Base-by-base conservation (phyloP, 2,113 vertebrate genomes). In the Bubalus kerabau region DNA sequence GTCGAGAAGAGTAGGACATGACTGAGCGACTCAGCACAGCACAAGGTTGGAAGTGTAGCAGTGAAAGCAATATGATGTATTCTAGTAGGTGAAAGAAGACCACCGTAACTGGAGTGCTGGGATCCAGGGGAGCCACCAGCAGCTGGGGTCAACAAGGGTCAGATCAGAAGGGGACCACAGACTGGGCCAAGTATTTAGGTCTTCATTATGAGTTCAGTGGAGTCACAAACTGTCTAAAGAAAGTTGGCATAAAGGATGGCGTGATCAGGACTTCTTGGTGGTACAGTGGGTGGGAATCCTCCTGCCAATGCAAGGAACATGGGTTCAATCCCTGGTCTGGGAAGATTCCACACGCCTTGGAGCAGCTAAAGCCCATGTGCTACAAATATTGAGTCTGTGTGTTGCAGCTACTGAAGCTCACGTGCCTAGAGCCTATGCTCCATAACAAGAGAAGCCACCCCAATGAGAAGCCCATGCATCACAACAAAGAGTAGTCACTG, bases 21-120 rank as follows among this genome's bases (percentile, higher is more conserved):
- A 71, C 64, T 71, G 64, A 71, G 17, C 2, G n/a, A 71, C 64
- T 36, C 21, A 71, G 64, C n/a, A 3, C 64, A 36, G n/a, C n/a
- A 71, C 64, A 56, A n/a, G 28, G 17, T 2, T 71, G 36, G 67
- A 57, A 23, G 46, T 7, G 2, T 9, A 60, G 36, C 6, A 3
- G 2, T 60, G 54, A 91, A 43, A 78, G 9, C 2, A 6, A 32
- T 1, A 19, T 10, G 46, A 24, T 40, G 43, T 82, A 78, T 7
- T 87, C 19, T 36, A 40, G 15, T 16, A n/a, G 90, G 15, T 83
- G 40, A 90, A 28, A 91, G 62, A 76, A 52, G 43, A 59, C 3
- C 21, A 76, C 10, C 1, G 0, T 3, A 23, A 14, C 3, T 21
- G 15, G 74, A 30, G 16, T 3, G 3, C 23, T 24, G 36, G 60